Evolutionary conservation across 2,797 vertebrate genomes (phyloP).

Genomic region (Manis javanica): DNA sequence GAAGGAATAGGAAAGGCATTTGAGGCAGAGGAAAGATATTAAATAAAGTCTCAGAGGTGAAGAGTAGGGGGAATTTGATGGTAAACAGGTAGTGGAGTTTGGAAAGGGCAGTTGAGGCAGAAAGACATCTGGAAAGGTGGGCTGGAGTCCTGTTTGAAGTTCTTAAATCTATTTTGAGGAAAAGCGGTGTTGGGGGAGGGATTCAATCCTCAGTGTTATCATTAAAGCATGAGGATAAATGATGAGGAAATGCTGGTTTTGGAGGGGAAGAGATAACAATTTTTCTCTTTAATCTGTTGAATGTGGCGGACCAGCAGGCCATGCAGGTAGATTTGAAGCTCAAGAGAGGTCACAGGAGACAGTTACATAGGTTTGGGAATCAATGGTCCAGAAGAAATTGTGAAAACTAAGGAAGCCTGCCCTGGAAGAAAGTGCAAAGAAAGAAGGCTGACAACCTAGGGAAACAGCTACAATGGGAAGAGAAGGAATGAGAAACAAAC

Average conservation of each 20-base stretch:
- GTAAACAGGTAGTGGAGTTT: neutral
- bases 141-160: neutral
- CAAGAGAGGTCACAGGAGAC: neutral
- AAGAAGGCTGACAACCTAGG: conserved; percentile 26
- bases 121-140: neutral
- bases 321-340: neutral
- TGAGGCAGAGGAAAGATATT: conserved; percentile 10
- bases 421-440: conserved; percentile 40
- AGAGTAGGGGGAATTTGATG: neutral
- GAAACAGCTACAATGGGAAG: neutral
- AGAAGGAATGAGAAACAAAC: conserved; percentile 42
- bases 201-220: neutral
- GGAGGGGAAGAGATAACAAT: neutral
- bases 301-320: neutral
- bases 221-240: neutral
- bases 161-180: conserved; percentile 34
- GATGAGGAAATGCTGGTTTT: conserved; percentile 18
- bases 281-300: conserved; percentile 39
- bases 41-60: neutral
- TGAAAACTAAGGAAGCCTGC: conserved; percentile 49
- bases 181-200: neutral
- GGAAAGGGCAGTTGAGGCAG: neutral
- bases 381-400: conserved; percentile 17
- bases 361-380: conserved; percentile 24
- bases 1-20: neutral